phyloP scores from a whole-genome alignment of 2,888 invertebrate genomes.

The Carterocephalus palaemon region DNA sequence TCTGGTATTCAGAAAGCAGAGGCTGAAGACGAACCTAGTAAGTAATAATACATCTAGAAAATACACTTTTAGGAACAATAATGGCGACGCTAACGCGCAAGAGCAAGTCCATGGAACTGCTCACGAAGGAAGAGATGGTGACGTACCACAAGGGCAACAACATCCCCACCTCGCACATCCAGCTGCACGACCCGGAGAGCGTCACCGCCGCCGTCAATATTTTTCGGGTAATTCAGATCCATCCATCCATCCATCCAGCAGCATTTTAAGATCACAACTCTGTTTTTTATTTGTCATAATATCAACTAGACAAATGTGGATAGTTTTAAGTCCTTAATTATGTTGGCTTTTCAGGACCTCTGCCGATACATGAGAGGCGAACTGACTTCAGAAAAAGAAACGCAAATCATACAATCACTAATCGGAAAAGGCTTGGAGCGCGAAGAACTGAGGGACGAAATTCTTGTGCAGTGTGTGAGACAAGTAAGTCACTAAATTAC shows the following conservation, averaged over 20 bases:
- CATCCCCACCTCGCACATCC: constrained; percentile 95
- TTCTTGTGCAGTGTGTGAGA: constrained; percentile 91
- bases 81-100: constrained; percentile 92
- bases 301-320: neutral
- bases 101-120: constrained; percentile 85
- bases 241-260: too few species aligned
- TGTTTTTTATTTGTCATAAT: constrained; percentile 54
- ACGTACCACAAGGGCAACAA: constrained; percentile 91
- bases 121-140: constrained; percentile 96
- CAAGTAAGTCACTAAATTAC: constrained; percentile 73
- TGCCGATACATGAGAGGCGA: constrained; percentile 95
- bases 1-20: too few species aligned
- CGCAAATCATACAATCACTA: constrained; percentile 89
- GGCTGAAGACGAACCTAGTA: too few species aligned
- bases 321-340: neutral
- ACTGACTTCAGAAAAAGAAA: constrained; percentile 89
- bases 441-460: constrained; percentile 94
- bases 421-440: constrained; percentile 93
- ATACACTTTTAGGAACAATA: constrained; percentile 82
- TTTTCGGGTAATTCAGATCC: constrained; percentile 94
- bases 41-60: too few species aligned
- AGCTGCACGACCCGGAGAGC: constrained; percentile 97
- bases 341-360: constrained; percentile 83
- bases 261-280: too few species aligned
- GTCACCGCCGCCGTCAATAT: constrained; percentile 92